Conservation (phyloP, 2,888 invertebrate genomes). For the Metellina segmentata region DNA sequence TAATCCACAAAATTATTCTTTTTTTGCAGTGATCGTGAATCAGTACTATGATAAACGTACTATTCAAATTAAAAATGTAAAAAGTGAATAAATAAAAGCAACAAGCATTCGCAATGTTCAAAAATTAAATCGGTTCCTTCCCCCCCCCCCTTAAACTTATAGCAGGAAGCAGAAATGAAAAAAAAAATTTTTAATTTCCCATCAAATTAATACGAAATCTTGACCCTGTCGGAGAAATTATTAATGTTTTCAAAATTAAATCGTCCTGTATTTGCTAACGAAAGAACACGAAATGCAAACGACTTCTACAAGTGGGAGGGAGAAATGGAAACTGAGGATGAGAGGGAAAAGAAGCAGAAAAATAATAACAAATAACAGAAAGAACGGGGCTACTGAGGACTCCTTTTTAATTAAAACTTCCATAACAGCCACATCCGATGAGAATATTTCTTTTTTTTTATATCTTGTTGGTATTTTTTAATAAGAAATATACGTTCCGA, state of each 20-base stretch:
- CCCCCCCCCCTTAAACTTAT: neutral
- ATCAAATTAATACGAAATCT: constrained; percentile 6
- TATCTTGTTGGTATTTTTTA: neutral
- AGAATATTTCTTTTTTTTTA: constrained; percentile 25
- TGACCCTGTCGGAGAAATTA: constrained; percentile 20
- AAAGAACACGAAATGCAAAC: constrained; percentile 6
- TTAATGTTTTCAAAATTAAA: constrained; percentile 11
- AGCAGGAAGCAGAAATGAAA: neutral
- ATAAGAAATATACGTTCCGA: constrained; percentile 45
- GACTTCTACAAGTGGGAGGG: constrained; percentile 46
- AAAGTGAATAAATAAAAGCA: neutral
- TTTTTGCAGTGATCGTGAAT: too few relatives aligned
- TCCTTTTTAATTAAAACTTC: constrained; percentile 71
- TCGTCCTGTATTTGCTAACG: constrained; percentile 27
- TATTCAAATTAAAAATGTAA: neutral
- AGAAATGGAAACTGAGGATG: neutral
- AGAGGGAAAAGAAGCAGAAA: constrained; percentile 12
- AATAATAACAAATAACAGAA: constrained; percentile 21
- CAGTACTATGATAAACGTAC: too few relatives aligned
- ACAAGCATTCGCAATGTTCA: neutral
- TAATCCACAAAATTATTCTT: too few relatives aligned
- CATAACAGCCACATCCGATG: constrained; percentile 1
- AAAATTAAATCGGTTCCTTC: neutral
- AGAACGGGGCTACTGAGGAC: neutral
- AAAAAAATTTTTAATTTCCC: constrained; percentile 2